Percentiles rank a stretch among this genome's conserved stretches.
phyloP scores from a whole-genome alignment of 2,888 invertebrate species.

The Rotaria sp. region DNA sequence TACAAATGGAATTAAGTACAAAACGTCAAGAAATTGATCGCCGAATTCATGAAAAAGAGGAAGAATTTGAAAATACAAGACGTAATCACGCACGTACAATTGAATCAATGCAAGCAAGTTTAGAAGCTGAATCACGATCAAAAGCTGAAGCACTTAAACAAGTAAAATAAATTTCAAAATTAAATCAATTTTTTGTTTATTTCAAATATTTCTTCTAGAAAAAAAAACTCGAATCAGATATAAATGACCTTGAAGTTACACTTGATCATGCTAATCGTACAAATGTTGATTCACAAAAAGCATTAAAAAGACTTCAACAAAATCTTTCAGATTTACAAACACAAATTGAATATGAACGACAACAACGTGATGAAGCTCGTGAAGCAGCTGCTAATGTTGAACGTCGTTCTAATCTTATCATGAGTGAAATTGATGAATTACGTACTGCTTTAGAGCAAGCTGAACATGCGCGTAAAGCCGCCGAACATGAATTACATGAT shows the following conservation, averaged over 20 bases:
- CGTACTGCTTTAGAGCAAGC: slow-evolving; percentile 70
- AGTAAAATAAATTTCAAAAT: background rate
- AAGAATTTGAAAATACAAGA: slow-evolving; percentile 99
- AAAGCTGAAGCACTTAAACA: slow-evolving; percentile 96
- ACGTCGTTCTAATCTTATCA: slow-evolving; percentile 88
- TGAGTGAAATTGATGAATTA: slow-evolving; percentile 95
- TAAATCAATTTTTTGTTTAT: too few species aligned
- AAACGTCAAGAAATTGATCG: slow-evolving; percentile 96
- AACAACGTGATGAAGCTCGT: slow-evolving; percentile 90
- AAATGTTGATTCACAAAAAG: slow-evolving; percentile 96
- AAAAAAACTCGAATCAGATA: slow-evolving; percentile 99
- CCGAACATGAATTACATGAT: slow-evolving; percentile 92
- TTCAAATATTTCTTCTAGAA: slow-evolving; percentile 63
- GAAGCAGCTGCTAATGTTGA: slow-evolving; percentile 95
- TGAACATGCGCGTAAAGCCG: slow-evolving; percentile 92
- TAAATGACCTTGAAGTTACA: slow-evolving; percentile 97
- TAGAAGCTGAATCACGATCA: slow-evolving; percentile 98
- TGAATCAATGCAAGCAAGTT: slow-evolving; percentile 98
- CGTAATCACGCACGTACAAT: slow-evolving; percentile 99
- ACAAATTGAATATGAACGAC: slow-evolving; percentile 93
- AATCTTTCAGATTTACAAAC: slow-evolving; percentile 90
- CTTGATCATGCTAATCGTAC: slow-evolving; percentile 98
- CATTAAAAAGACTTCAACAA: slow-evolving; percentile 95
- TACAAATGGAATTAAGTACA: slow-evolving; percentile 93
- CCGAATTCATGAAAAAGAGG: slow-evolving; percentile 98